phyloP scores from a whole-genome alignment of 2,113 vertebrate genomes.

The Danionella cerebrum region DNA sequence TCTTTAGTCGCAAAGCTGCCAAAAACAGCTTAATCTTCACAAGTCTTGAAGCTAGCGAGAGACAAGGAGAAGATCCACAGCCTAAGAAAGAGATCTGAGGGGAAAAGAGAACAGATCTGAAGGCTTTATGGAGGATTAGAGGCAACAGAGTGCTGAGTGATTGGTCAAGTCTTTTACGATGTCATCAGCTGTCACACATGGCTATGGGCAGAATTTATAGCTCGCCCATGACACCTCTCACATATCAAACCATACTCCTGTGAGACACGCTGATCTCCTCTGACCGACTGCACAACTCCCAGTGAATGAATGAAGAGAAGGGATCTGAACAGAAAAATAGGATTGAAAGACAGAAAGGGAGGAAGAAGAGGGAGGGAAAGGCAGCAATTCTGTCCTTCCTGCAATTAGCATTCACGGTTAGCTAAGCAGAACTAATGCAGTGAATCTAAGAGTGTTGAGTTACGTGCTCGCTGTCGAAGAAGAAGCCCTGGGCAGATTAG shows the following conservation, averaged over 20 bases:
- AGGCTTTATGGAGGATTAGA: constrained; percentile 28
- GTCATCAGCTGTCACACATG: constrained; percentile 30
- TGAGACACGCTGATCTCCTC: constrained; percentile 43
- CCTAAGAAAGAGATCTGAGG: constrained; percentile 5
- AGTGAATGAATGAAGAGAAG: constrained; percentile 39
- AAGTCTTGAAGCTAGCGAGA: constrained; percentile 10
- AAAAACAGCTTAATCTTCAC: constrained; percentile 4
- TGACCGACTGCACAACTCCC: constrained; percentile 27
- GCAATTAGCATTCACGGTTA: constrained; percentile 93
- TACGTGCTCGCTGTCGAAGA: constrained; percentile 68
- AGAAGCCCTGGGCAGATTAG: constrained; percentile 68
- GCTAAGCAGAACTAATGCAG: constrained; percentile 95
- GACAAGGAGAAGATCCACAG: constrained; percentile 13
- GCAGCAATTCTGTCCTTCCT: constrained; percentile 80
- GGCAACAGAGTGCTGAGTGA: constrained; percentile 27
- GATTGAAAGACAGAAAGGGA: not conserved
- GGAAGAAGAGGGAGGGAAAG: constrained; percentile 49
- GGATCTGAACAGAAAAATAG: constrained; percentile 36
- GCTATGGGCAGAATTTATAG: constrained; percentile 12
- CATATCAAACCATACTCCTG: constrained; percentile 16
- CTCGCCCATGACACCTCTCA: constrained; percentile 20
- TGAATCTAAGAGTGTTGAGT: constrained; percentile 85
- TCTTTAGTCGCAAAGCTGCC: not conserved
- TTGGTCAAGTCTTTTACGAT: constrained; percentile 6
- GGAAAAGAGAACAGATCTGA: constrained; percentile 16